Percentiles rank a stretch among this genome's conserved stretches.
phyloP scores from a whole-genome alignment of 1,140 invertebrate species.

The Diplogasteroides magnus region DNA sequence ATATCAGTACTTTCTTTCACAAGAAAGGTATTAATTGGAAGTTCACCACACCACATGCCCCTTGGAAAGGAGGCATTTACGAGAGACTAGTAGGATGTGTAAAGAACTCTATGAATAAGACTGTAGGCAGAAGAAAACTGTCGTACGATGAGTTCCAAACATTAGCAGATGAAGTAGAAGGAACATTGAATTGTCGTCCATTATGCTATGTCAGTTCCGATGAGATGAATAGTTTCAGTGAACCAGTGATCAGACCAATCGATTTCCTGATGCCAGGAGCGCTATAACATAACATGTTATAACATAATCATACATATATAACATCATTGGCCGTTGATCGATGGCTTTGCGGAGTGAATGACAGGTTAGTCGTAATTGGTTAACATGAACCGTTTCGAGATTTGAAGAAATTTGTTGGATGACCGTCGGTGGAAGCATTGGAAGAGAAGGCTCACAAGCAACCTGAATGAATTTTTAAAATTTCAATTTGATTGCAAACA shows the following conservation, averaged over 20 bases:
- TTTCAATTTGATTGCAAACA: too few species aligned
- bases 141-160: background rate
- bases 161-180: background rate
- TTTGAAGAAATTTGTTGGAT: too few species aligned
- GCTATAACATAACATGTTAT: too few species aligned
- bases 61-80: conserved; percentile 1
- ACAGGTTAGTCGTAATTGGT: too few species aligned
- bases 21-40: background rate
- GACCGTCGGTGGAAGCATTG: too few species aligned
- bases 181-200: background rate
- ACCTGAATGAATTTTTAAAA: too few species aligned
- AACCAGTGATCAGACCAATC: background rate
- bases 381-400: too few species aligned
- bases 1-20: background rate
- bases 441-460: too few species aligned
- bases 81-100: background rate
- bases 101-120: background rate
- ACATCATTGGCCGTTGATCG: too few species aligned
- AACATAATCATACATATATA: too few species aligned
- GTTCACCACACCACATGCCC: background rate
- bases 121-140: background rate
- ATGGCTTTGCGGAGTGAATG: too few species aligned
- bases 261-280: background rate
- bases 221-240: background rate
- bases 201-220: background rate